phyloP scores from a whole-genome alignment of 2,113 vertebrate genomes.

The Malurus melanocephalus region DNA sequence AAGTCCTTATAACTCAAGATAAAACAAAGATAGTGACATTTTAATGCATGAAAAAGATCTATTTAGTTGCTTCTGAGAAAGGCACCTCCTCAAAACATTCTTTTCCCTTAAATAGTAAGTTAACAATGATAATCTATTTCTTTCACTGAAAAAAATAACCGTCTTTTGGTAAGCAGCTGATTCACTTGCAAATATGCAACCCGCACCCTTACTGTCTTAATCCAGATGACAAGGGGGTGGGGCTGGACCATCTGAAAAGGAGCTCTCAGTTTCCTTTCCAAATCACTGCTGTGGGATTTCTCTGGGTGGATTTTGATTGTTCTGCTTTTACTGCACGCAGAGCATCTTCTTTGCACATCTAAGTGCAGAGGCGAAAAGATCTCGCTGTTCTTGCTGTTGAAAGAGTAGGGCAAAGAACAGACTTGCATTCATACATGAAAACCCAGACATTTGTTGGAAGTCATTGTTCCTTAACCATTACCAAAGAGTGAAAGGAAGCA shows the following conservation, averaged over 20 bases:
- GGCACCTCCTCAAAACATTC: background rate
- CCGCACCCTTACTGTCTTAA: conserved; percentile 44
- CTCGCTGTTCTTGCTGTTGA: background rate
- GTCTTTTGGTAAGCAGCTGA: conserved; percentile 43
- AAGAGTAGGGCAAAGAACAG: conserved; percentile 30
- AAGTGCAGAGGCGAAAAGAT: conserved; percentile 44
- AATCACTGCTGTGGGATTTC: conserved; percentile 52
- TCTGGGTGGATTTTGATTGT: conserved; percentile 53
- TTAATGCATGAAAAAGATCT: background rate
- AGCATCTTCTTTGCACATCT: conserved; percentile 62
- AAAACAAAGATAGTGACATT: conserved; percentile 22
- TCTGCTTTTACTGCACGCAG: conserved; percentile 52
- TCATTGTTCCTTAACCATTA: conserved; percentile 36
- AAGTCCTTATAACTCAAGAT: background rate
- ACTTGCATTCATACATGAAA: conserved; percentile 50
- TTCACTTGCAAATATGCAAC: conserved; percentile 57
- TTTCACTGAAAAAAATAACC: conserved; percentile 1
- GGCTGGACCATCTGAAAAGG: conserved; percentile 45
- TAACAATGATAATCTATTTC: background rate
- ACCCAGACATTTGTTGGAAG: conserved; percentile 43
- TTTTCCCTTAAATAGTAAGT: background rate
- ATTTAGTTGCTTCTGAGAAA: background rate
- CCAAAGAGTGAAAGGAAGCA: conserved; percentile 51
- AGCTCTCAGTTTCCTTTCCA: conserved; percentile 31
- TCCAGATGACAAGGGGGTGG: conserved; percentile 49